Evolutionary conservation across 2,797 vertebrate species (phyloP), one percentile per base, ranked within the genome.

Genomic region (Rhynchotus rufescens): DNA sequence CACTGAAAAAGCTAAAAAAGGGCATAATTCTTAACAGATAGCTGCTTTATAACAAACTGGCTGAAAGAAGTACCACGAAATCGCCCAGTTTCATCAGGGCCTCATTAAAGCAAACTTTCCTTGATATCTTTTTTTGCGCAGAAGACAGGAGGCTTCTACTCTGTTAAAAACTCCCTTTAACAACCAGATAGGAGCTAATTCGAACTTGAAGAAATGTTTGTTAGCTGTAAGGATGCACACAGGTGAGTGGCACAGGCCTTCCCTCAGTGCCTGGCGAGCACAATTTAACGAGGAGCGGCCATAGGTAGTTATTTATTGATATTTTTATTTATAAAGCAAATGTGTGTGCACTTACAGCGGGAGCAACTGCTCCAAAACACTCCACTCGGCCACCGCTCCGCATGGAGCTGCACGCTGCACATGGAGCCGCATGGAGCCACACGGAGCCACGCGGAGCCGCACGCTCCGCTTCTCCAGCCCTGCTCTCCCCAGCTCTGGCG

Each of bases 1-100:
- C 28, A 34, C 17, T 42, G n/a, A 89, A 76, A 80, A 91, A 76
- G n/a, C 36, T 21, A 60, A 60, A 84, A 88, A 86, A 68, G 16
- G 28, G 77, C 51, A 32, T 2, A 40, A n/a, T 26, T 88, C 42
- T 59, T 47, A n/a, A 84, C 56, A 54, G 8, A 52, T 22, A 40
- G 38, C 49, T 66, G 40, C 22, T 56, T 66, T 34, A 21, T 57
- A 87, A 22, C 23, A 67, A 77, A 77, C 10, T 54, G 23, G 72
- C 34, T 61, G 89, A 68, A 83, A 84, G 3, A 82, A 85, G 16
- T 47, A 81, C 45, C 47, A 86, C 28, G 69, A 89, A 85, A 72
- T 4, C n/a, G 87, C 14, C 15, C 74, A 56, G 22, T 40, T 38
- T 83, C 42, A 83, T 20, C 52, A 0, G 0, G 0, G 2, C 38